Conservation (phyloP, 2,113 vertebrate species). For the Myotis brandtii region DNA sequence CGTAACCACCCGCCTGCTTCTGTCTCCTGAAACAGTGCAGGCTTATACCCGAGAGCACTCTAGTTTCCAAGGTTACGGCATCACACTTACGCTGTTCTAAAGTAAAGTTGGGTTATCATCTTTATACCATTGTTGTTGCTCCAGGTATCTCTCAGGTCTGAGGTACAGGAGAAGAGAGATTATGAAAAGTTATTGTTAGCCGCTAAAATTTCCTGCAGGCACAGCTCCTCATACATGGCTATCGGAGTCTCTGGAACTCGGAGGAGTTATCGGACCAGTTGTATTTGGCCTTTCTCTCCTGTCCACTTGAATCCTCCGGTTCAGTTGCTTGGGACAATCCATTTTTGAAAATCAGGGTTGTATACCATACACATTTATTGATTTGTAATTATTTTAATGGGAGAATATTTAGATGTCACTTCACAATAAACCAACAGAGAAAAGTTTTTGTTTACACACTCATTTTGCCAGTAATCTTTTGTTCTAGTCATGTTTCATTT, state of each 20-base stretch:
- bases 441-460: background rate
- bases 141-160: background rate
- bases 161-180: background rate
- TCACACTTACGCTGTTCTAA: background rate
- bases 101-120: background rate
- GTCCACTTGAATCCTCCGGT: background rate
- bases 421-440: background rate
- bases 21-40: background rate
- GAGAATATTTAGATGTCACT: background rate
- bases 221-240: accelerated
- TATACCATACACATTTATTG: background rate
- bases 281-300: background rate
- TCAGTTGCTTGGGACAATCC: background rate
- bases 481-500: background rate
- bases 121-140: background rate
- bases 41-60: background rate
- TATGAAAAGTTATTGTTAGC: background rate
- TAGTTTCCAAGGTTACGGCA: background rate
- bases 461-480: background rate
- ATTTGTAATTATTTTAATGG: constrained; percentile 26
- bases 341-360: constrained; percentile 21
- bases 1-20: background rate
- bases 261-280: background rate
- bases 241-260: background rate
- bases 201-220: background rate